Evolutionary conservation across 1,140 invertebrate genomes (phyloP), one percentile per base, ranked within the genome.

Genomic region (Drosophila nannoptera): DNA sequence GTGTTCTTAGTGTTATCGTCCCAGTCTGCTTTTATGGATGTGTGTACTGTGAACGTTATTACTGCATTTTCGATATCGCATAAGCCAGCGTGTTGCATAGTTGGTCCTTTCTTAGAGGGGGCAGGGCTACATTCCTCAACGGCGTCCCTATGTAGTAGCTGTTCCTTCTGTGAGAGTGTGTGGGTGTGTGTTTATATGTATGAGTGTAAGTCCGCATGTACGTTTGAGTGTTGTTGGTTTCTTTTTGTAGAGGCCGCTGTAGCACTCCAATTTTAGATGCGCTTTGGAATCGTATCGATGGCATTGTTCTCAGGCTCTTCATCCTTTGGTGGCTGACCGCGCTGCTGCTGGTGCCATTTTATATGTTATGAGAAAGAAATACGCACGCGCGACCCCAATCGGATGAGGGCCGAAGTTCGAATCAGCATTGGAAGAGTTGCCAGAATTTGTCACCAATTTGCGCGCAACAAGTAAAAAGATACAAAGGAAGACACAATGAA

Each of bases 221-320:
- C 22, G 2, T 63, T 22, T 48, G 35, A 56, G 38, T 72, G 6
- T 35, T 60, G 36, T 58, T 35, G n/a, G 64, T 67, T 7, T 71
- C 22, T 72, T 74, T 16, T 16, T 60, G 53, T 69, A 63, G 56
- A 76, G 65, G 76, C 76, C 82, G 69, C 74, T 82, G 73, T 58
- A 81, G 68, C 69, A 53, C 62, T 73, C 64, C 63, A 69, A 60
- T 54, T 72, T 87, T 87, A 87, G 65, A 87, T 82, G 63, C 86
- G 78, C 69, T 87, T 87, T 75, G 84, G 84, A 78, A 87, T 84
- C 61, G 84, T 87, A 61, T 87, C 84, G 69, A 78, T 75, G 70
- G 86, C 69, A 87, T 87, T 87, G 64, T 86, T 87, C 66, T 87
- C 84, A 73, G 84, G 80, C 69, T 87, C 84, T 72, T 87, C 84